Conservation (phyloP, 1,140 invertebrate genomes). For the Hydropsyche tenuis region DNA sequence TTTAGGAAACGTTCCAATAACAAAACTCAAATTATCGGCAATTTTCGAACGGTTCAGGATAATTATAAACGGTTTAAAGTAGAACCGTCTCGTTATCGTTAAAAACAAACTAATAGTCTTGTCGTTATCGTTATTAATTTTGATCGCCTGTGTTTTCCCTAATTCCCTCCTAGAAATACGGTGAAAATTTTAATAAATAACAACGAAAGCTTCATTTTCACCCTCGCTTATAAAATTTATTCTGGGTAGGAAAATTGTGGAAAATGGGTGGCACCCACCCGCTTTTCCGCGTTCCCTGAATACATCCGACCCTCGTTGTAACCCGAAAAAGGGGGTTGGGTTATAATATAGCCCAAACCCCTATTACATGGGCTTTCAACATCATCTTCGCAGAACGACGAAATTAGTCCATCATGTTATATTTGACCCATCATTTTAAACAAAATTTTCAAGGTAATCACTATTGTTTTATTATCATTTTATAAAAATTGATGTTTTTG, state of each 20-base stretch:
- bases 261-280: neutral
- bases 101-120: neutral
- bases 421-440: too few species aligned
- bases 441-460: too few species aligned
- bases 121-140: conserved; percentile 2
- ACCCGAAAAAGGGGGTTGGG: too few species aligned
- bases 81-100: neutral
- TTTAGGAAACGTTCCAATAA: neutral
- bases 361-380: too few species aligned
- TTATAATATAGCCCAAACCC: too few species aligned
- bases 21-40: neutral
- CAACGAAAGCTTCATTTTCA: neutral
- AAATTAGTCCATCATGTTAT: too few species aligned
- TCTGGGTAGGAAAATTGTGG: neutral
- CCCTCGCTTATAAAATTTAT: conserved; percentile 18
- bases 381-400: too few species aligned
- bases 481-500: too few species aligned
- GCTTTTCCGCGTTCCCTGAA: conserved; percentile 18
- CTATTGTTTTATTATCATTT: too few species aligned
- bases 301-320: conserved; percentile 1
- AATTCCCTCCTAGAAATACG: neutral
- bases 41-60: neutral
- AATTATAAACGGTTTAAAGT: neutral
- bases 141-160: neutral
- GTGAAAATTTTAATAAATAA: too few species aligned